Conservation (phyloP, 2,888 invertebrate species). For the Idaea biselata region DNA sequence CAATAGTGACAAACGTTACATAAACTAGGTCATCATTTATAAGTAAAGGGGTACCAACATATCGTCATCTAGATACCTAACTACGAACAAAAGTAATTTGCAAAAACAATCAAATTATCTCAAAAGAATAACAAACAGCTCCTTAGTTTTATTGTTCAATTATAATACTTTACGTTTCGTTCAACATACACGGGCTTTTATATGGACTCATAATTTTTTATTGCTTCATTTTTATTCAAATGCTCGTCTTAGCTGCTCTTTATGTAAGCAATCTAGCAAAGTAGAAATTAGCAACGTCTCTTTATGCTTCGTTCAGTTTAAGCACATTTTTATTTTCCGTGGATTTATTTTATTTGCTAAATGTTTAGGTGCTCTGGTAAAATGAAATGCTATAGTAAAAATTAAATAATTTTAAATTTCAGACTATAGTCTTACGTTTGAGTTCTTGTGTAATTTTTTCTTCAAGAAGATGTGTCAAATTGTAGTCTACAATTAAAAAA, state of each 20-base stretch:
- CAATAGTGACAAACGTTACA: too few relatives aligned
- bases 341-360: not conserved
- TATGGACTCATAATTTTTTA: slow-evolving; percentile 42
- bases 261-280: slow-evolving; percentile 21
- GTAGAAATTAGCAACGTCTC: slow-evolving; percentile 23
- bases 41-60: too few relatives aligned
- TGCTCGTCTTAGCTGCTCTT: slow-evolving; percentile 22
- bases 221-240: slow-evolving; percentile 37
- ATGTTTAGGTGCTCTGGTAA: not conserved
- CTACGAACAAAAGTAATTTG: not conserved
- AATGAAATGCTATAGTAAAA: not conserved
- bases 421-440: too few relatives aligned
- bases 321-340: slow-evolving; percentile 15
- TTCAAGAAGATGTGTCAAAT: too few relatives aligned
- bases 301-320: slow-evolving; percentile 20
- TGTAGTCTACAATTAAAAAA: too few relatives aligned
- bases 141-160: slow-evolving; percentile 7
- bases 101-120: not conserved
- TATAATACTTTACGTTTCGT: slow-evolving; percentile 10
- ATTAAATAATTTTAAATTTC: not conserved
- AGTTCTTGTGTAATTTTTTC: too few relatives aligned
- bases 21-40: too few relatives aligned
- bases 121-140: not conserved
- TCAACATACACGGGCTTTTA: slow-evolving; percentile 34
- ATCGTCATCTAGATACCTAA: not conserved